Evolutionary conservation across 2,797 vertebrate genomes (phyloP).

Genomic region (Chromobotia macracanthus): DNA sequence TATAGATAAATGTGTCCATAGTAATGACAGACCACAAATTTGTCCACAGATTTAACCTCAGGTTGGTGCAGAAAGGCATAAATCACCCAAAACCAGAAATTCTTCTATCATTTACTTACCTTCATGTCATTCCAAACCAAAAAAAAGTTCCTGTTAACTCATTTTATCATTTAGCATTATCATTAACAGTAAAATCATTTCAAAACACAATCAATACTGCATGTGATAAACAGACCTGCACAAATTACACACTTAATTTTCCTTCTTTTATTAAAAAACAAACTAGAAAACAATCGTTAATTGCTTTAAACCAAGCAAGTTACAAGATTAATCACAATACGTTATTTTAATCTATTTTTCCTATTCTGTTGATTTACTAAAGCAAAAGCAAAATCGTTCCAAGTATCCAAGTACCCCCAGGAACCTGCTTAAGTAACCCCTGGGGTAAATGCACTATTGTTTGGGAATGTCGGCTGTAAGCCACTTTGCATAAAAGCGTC

Average conservation of each 20-base stretch:
- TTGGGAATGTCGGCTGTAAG: not conserved
- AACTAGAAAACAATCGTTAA: not conserved
- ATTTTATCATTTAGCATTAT: not conserved
- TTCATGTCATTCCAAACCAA: too few relatives aligned
- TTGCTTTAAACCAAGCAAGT: not conserved
- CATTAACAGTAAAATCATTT: not conserved
- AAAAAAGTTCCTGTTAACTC: too few relatives aligned
- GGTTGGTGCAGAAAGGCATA: too few relatives aligned
- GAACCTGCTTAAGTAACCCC: slow-evolving; percentile 4
- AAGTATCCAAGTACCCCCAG: not conserved
- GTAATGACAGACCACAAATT: too few relatives aligned
- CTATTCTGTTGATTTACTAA: not conserved
- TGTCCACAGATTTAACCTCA: too few relatives aligned
- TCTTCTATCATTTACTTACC: too few relatives aligned
- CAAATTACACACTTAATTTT: not conserved
- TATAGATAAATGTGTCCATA: too few relatives aligned
- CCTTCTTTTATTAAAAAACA: not conserved
- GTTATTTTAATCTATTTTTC: not conserved
- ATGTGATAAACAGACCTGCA: not conserved
- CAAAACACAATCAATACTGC: not conserved
- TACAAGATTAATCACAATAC: not conserved
- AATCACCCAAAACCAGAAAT: too few relatives aligned
- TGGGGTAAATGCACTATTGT: not conserved
- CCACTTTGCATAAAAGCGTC: not conserved
- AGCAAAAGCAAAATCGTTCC: not conserved